Evolutionary conservation across 30 jellyfish, hydroid and myxozoan species (phyloP), one percentile per base, ranked within the genome.

Genomic region (Chrysaora quinquecirrha): DNA sequence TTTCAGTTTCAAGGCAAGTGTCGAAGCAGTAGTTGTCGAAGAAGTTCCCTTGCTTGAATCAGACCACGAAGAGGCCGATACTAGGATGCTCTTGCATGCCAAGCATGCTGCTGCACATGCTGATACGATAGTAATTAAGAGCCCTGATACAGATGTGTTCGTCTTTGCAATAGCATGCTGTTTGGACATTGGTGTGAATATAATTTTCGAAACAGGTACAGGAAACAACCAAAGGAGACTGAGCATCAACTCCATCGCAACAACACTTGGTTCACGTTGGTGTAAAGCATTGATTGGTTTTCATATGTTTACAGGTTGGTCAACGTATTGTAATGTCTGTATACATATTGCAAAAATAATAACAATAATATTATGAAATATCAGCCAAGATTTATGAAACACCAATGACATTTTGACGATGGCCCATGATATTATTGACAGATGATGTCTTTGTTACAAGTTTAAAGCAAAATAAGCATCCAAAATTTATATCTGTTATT

Each of bases 241-340:
- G 28, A n/a, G 33, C 33, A 25, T 77, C 16, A 23, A 34, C 50
- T 11, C 54, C 19, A 27, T 77, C 1, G 32, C 35, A 12, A 9
- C 54, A 10, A 27, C 38, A 27, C 71, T 77, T 30, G 73, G 89
- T 19, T 33, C 80, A 21, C 50, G 23, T 9, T 64, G 35, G 24
- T 73, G 85, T 73, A 34, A 73, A 33, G 89, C 80, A 27, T 64
- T 77, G 54, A 63, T 77, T 77, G 89, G 71, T n/a, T 77, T 77
- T 58, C 80, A 77, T 28, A 35, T 52, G 18, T 58, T 77, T 64
- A 77, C 71, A 77, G 89, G 89, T 77, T 34, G 52, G 63, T 30
- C 64, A 19, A 6, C 7, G 62, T 33, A 23, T n/a, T n/a, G n/a
- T n/a, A n/a, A n/a, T n/a, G n/a, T n/a, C n/a, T n/a, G n/a, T n/a